Evolutionary conservation across 2,797 vertebrate genomes (phyloP), one percentile per base, ranked within the genome.

Genomic region (Platalea minor): DNA sequence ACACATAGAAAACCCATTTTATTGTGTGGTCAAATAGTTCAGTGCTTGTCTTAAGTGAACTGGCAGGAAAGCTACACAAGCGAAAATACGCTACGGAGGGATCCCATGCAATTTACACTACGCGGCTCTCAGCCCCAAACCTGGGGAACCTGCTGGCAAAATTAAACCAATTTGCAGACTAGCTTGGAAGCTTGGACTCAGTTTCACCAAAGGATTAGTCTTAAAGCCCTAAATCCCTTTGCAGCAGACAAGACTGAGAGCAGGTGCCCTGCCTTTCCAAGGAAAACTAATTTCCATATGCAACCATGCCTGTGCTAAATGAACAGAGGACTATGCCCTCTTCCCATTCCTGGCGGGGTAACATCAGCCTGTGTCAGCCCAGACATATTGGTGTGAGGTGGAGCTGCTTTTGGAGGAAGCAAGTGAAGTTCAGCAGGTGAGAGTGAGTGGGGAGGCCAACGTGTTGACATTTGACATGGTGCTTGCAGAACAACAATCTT

Each of bases 341-440:
- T n/a, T 84, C 37, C 46, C 1, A 0, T 5, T 56, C 25, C 41
- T 1, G 0, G 14, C 0, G 2, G 19, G 25, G 21, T 50, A 35
- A 54, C 41, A 50, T 46, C 39, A 35, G 18, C 28, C 75, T 39
- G 26, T 41, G 26, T 5, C n/a, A 45, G 24, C 19, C 26, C 26
- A 64, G 29, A 39, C 7, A 5, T 23, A 25, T 1, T 17, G 17
- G 26, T 63, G n/a, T 11, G 13, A 75, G 45, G 35, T 75, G 39
- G 46, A 70, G 39, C 13, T 76, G 46, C 7, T 88, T 80, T 39
- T 54, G 68, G 35, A 75, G 33, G 37, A 35, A 85, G 21, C 11
- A 56, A 76, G 57, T 0, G 0, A 45, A 46, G 17, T 60, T 53
- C 59, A 60, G 23, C 23, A 72, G 26, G 46, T 2, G 4, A 23